phyloP scores from a whole-genome alignment of 1,140 invertebrate genomes.

The Procambarus virginalis region DNA sequence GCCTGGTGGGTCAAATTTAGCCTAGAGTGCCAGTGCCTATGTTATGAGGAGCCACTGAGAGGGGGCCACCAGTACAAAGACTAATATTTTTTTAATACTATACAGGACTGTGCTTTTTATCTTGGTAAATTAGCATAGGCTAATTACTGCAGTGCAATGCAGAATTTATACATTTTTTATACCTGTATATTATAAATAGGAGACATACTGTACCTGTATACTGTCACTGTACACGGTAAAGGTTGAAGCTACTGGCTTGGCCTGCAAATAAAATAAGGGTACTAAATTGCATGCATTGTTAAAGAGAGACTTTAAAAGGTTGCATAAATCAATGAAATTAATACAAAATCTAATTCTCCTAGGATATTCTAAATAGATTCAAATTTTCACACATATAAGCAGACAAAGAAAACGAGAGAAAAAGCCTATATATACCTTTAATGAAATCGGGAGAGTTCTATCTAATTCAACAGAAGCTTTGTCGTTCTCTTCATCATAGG shows the following conservation, averaged over 20 bases:
- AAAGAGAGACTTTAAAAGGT: not conserved
- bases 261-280: constrained; percentile 7
- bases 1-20: no score
- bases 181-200: no score
- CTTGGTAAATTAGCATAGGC: no score
- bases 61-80: no score
- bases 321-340: not conserved
- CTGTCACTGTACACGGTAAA: constrained; percentile 51
- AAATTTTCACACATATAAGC: not conserved
- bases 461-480: constrained; percentile 71
- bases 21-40: no score
- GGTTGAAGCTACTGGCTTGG: constrained; percentile 42
- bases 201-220: constrained; percentile 36
- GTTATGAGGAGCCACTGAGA: no score
- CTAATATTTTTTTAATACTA: no score
- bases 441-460: constrained; percentile 73
- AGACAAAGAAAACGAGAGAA: not conserved
- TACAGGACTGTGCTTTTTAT: no score
- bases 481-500: constrained; percentile 73
- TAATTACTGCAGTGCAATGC: no score
- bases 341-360: not conserved
- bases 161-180: no score
- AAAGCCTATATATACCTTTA: constrained; percentile 32
- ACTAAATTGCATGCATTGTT: not conserved
- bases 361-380: not conserved